These are phyloP conservation scores for Terrapene triunguis DNA, from an alignment of 2,113 vertebrate species.

Conservation along the genomic window DNA sequence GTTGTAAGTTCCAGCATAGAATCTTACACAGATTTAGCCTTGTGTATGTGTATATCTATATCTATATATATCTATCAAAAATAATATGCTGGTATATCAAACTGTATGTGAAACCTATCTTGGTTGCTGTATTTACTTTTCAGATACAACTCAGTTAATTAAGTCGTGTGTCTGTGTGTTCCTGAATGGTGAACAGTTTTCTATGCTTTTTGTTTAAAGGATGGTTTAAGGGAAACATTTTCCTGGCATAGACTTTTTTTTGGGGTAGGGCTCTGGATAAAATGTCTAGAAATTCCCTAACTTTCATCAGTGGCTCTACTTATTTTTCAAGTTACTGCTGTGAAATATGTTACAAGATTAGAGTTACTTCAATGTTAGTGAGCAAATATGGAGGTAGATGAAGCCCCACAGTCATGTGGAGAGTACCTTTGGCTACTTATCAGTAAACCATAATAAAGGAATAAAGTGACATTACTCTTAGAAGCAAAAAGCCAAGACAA, in stretches of 20 bases:
- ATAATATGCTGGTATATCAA: background rate
- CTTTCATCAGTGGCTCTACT: background rate
- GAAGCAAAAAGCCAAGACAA: background rate
- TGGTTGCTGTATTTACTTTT: background rate
- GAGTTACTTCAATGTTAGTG: background rate
- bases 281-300: background rate
- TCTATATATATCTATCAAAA: no score
- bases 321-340: background rate
- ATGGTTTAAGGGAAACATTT: accelerated
- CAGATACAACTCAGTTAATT: background rate
- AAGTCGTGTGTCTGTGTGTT: background rate
- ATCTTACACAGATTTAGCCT: background rate
- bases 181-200: background rate
- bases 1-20: accelerated
- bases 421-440: background rate
- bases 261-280: background rate
- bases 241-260: background rate
- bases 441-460: background rate
- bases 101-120: background rate
- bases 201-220: background rate
- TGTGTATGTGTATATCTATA: no score
- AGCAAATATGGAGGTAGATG: background rate
- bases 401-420: background rate
- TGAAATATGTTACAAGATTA: background rate
- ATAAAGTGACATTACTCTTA: background rate